These are phyloP conservation scores for Hypsibius dujardini DNA, from an alignment of 1,140 invertebrate genomes.

Conservation along the genomic window DNA sequence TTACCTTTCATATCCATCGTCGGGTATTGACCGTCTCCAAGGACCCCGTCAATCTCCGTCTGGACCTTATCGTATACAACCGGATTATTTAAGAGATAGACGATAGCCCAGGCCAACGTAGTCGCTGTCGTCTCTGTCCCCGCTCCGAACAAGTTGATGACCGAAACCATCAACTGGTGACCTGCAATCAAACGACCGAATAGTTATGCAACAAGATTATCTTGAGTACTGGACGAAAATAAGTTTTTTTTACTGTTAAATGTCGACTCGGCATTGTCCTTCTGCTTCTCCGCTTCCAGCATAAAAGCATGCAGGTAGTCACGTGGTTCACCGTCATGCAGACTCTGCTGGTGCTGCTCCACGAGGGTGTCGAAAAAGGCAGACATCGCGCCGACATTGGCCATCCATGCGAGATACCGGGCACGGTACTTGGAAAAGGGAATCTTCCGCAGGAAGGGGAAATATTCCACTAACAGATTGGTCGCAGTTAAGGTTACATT, in stretches of 20 bases:
- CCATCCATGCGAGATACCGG: neutral
- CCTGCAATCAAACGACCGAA: neutral
- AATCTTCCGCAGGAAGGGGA: slow-evolving; percentile 1
- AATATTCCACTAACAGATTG: neutral
- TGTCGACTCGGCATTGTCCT: neutral
- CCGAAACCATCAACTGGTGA: neutral
- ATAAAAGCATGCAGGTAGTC: neutral
- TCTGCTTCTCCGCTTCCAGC: neutral
- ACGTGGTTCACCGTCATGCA: neutral
- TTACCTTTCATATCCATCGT: neutral
- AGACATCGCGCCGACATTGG: neutral
- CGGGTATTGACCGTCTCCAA: neutral
- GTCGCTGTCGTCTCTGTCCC: neutral
- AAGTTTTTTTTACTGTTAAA: neutral
- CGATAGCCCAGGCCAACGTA: neutral
- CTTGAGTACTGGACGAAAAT: neutral
- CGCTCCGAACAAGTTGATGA: neutral
- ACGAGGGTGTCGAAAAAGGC: neutral
- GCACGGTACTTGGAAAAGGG: neutral
- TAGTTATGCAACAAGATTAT: no score
- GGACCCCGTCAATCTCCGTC: slow-evolving; percentile 1
- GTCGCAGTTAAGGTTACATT: neutral
- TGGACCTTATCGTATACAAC: neutral
- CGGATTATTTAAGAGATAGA: neutral
- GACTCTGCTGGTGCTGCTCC: neutral